Evolutionary conservation across 2,888 invertebrate genomes (phyloP).

Genomic region (Schizaphis graminum): DNA sequence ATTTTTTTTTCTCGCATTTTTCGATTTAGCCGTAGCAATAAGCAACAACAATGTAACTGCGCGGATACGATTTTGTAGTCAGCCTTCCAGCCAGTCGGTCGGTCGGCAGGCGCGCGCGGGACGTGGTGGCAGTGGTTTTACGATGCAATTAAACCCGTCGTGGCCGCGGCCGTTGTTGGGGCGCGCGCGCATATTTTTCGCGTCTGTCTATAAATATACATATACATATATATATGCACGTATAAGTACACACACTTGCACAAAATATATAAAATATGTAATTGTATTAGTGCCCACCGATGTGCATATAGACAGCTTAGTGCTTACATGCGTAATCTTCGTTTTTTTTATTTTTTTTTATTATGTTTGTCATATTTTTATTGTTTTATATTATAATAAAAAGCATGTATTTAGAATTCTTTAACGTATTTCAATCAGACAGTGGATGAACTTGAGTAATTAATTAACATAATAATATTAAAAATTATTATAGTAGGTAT

Average conservation of each 20-base stretch:
- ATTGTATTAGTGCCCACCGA: neutral
- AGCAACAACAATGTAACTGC: constrained; percentile 61
- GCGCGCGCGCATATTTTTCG: constrained; percentile 54
- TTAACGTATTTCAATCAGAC: constrained; percentile 5
- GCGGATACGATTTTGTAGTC: constrained; percentile 60
- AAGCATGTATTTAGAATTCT: constrained; percentile 4
- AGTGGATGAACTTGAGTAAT: constrained; percentile 13
- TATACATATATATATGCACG: neutral
- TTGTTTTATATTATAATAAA: constrained; percentile 40
- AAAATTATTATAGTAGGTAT: neutral
- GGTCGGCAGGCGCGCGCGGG: constrained; percentile 26
- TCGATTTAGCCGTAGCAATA: constrained; percentile 45
- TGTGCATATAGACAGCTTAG: constrained; percentile 42
- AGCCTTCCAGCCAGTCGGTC: constrained; percentile 49
- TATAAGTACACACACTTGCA: neutral
- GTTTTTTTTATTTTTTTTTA: constrained; percentile 18
- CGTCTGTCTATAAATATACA: constrained; percentile 56
- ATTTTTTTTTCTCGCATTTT: constrained; percentile 41
- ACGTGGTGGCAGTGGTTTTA: constrained; percentile 55
- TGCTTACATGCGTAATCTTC: constrained; percentile 37
- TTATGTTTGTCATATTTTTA: constrained; percentile 42
- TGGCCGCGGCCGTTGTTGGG: constrained; percentile 49
- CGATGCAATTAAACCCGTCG: constrained; percentile 63
- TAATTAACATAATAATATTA: constrained; percentile 22
- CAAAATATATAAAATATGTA: neutral